These are phyloP conservation scores for Fabriciana adippe DNA, from an alignment of 2,888 invertebrate species.

Conservation along the genomic window DNA sequence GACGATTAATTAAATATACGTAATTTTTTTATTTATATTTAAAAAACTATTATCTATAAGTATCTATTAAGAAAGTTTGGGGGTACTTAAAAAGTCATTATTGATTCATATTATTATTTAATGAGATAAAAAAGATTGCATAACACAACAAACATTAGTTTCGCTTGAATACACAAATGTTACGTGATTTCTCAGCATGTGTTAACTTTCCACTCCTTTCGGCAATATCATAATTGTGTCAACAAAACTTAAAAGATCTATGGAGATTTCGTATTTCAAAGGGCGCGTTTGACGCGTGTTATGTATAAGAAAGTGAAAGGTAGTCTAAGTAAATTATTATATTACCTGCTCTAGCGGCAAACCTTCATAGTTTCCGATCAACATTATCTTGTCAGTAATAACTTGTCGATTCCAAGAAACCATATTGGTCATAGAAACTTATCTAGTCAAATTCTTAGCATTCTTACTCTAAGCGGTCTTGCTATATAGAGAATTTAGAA, in stretches of 20 bases:
- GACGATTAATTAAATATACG: neutral
- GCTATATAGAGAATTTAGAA: constrained; percentile 14
- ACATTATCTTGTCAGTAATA: constrained; percentile 31
- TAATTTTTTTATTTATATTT: neutral
- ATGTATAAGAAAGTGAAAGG: constrained; percentile 47
- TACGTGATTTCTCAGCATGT: constrained; percentile 40
- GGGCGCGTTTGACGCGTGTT: constrained; percentile 40
- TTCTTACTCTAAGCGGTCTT: constrained; percentile 17
- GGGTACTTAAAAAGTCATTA: constrained; percentile 32
- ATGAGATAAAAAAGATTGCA: constrained; percentile 35
- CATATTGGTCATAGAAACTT: constrained; percentile 28
- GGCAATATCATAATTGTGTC: constrained; percentile 39
- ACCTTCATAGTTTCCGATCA: constrained; percentile 40
- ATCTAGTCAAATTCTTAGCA: constrained; percentile 30
- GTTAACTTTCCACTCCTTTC: constrained; percentile 41
- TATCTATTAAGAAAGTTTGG: constrained; percentile 15
- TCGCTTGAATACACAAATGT: constrained; percentile 38
- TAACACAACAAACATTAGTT: constrained; percentile 40
- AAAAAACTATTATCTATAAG: neutral
- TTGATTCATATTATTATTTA: constrained; percentile 29
- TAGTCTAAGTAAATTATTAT: constrained; percentile 40
- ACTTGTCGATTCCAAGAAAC: constrained; percentile 35
- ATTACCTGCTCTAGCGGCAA: constrained; percentile 42
- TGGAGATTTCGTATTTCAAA: constrained; percentile 33
- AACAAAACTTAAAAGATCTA: constrained; percentile 41